Evolutionary conservation across 2,113 vertebrate genomes (phyloP), one percentile per base, ranked within the genome.

Genomic region (Chiloscyllium plagiosum): DNA sequence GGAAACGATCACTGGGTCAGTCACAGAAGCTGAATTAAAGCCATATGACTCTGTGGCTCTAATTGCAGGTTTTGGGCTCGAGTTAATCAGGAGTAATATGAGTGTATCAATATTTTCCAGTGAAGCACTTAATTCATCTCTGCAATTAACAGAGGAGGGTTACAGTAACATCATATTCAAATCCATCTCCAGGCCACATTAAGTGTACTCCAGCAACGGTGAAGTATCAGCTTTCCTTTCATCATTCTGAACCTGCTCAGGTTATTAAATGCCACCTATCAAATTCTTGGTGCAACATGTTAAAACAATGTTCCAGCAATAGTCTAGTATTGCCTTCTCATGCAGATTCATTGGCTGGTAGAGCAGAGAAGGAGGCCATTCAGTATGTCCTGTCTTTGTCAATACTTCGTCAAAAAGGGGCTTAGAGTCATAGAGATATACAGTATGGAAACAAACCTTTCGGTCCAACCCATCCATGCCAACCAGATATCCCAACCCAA

Each of bases 31-130:
- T 72, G 94, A 95, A 72, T 95, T 95, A 95, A 95, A 95, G 8
- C 61, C 94, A 52, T 72, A 72, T 52, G 94, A 95, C 42, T 95
- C 94, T 52, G 37, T 29, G 15, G 24, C 69, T 95, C 68, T 95
- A 95, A 95, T 95, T 95, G 94, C 12, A 42, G 66, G 94, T 26
- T 76, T 37, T 72, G 69, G 94, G 24, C 26, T 95, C 94, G 20
- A 76, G 94, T 76, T 95, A 72, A 95, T 95, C 94, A 72, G 68
- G 42, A 33, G 94, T 95, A 72, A 95, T 72, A 50, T 33, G 94
- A 95, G 94, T 76, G 68, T 95, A 95, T 95, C 94, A 95, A 95
- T 95, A 95, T 72, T 76, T 95, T 76, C 94, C 69, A 95, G 94
- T 33, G 94, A 95, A 52, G 68, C 94, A 95, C 94, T 95, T 95